Evolutionary conservation across 2,113 vertebrate genomes (phyloP), one percentile per base, ranked within the genome.

Genomic region (Calcarius ornatus): DNA sequence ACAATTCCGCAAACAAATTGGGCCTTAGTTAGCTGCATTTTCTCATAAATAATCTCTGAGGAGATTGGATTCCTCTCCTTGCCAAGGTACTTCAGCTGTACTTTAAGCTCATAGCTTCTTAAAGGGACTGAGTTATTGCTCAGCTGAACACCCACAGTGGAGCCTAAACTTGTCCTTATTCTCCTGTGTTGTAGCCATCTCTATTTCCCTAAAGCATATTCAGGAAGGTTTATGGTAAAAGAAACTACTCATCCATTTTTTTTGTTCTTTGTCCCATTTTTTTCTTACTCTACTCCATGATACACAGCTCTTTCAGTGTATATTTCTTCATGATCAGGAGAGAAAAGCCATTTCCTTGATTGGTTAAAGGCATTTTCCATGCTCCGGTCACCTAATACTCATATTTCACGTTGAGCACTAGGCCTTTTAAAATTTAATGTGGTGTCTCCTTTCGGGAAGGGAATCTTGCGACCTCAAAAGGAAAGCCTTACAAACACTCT

Each of bases 1-100:
- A 92, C 94, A 97, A 95, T 98, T 97, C 96, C 92, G 93, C 93
- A 96, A 98, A 97, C 97, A 98, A 98, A 98, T 98, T 97, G 91
- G 93, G 80, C 95, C 81, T 97, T 87, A 63, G 88, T 97, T 97
- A 96, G 92, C 80, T 95, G 83, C 71, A 68, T 86, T 97, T 97
- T 97, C 96, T 97, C 96, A 96, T 98, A 97, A 98, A 98, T 98
- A 97, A 97, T 97, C 93, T 76, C 76, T 77, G 87, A 94, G 93
- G 93, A 97, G 96, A 97, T 94, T 96, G 96, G 95, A 93, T 97
- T 97, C 97, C 95, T 94, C 82, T 96, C 86, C 90, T 92, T 80
- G 89, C 60, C 85, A 92, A 86, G 93, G 48, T 50, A 71, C 94
- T 94, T 96, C 88, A 91, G 68, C 91, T 94, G 61, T 90, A 82